Conservation (phyloP, 2,113 vertebrate genomes). For the Scomber scombrus region DNA sequence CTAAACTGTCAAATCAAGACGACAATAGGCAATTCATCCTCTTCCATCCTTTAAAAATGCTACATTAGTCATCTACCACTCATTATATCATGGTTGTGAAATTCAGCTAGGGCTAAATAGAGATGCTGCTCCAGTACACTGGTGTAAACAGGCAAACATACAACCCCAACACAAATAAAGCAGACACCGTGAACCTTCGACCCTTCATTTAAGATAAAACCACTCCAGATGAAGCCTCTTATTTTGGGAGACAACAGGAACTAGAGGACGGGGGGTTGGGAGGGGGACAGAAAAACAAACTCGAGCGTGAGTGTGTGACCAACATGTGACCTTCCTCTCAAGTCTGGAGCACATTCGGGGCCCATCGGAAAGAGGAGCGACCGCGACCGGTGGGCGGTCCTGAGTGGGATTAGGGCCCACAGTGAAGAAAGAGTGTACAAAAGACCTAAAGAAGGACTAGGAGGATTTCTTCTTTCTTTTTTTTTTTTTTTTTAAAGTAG, state of each 20-base stretch:
- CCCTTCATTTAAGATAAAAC: conserved; percentile 16
- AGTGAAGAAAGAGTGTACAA: conserved; percentile 68
- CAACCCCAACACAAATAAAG: conserved; percentile 2
- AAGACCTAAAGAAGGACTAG: conserved; percentile 65
- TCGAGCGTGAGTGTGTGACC: conserved; percentile 65
- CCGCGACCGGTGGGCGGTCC: conserved; percentile 66
- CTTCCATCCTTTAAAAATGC: background rate
- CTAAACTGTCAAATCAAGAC: background rate
- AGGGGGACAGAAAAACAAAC: conserved; percentile 39
- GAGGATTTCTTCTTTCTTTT: conserved; percentile 49
- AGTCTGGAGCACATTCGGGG: conserved; percentile 68
- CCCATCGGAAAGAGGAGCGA: conserved; percentile 61
- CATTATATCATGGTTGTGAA: background rate
- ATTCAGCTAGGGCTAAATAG: background rate
- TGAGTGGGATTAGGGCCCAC: conserved; percentile 73
- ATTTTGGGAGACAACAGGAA: conserved; percentile 23
- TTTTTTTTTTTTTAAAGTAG: conserved; percentile 16
- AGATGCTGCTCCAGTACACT: background rate
- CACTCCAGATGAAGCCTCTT: conserved; percentile 27
- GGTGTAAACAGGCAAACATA: background rate
- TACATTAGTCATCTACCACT: background rate
- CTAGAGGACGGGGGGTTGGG: background rate
- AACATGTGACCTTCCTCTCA: conserved; percentile 81
- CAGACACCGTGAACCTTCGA: background rate
- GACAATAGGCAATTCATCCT: background rate